Evolutionary conservation across 2,113 vertebrate species (phyloP), one percentile per base, ranked within the genome.

Genomic region (Ammodytes marinus): DNA sequence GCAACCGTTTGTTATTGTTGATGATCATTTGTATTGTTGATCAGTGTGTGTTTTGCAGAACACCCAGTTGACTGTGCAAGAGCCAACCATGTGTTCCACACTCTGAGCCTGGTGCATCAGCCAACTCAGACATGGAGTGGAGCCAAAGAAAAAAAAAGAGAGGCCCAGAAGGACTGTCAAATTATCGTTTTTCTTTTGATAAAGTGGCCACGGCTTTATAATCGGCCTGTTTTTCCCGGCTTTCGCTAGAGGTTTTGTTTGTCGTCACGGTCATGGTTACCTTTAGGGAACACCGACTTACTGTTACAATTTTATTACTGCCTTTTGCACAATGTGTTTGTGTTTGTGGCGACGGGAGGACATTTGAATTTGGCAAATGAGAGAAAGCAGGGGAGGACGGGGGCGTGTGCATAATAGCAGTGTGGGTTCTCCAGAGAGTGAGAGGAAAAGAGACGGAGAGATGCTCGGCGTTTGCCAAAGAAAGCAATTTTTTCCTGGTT

Each of bases 401-500:
- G 27, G 58, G 65, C 8, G 63, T 85, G 82, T 61, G 50, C 57
- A 37, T n/a, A 39, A 53, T 9, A 83, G 83, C 37, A 61, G 61
- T 59, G 46, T 80, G 77, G 79, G 86, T 85, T 91, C 63, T 83
- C 58, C 77, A 78, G 63, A 74, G 74, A 89, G 74, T 17, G 60
- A 78, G 39, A 75, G 61, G 53, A 59, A 84, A 27, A 27, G 69
- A 63, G 75, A 17, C 69, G 75, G 81, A 85, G 74, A 80, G 72
- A 73, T 54, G 63, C 69, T 80, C 66, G 40, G 47, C n/a, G 4
- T 79, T 76, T 91, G 92, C 89, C 92, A 94, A 94, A 89, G 89
- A 90, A 93, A 95, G 94, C 85, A 57, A 82, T 89, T 91, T 92
- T 90, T 92, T 90, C 78, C 85, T 82, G 82, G 79, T 90, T 80